Evolutionary conservation across 2,113 vertebrate genomes (phyloP), one percentile per base, ranked within the genome.

Genomic region (Rhabdomys dilectus): DNA sequence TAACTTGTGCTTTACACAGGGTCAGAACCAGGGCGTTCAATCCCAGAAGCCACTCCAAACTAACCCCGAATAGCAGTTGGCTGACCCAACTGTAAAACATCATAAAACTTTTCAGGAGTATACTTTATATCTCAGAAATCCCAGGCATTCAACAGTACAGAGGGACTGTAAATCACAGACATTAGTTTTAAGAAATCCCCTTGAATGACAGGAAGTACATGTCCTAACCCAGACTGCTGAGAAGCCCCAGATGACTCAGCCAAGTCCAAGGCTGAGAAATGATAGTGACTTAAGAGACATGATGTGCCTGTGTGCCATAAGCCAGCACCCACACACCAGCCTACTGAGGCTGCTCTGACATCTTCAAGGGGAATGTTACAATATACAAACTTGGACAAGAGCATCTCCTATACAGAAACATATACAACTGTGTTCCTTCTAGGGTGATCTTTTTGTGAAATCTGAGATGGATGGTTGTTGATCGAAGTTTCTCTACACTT

Each of bases 211-310:
- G 97, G 97, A 98, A 96, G 93, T 97, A 31, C 53, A 89, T 89
- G 96, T 98, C 96, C 97, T 97, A 91, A 97, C 92, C 96, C 75
- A 15, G 24, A 22, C 15, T 95, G 91, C 89, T 70, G 96, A 98
- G 97, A 98, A 98, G 96, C 97, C 98, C 98, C 97, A 39, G 15
- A 88, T 93, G 97, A 96, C 95, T 98, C 97, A 97, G 96, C 85
- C 68, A 16, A 51, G 96, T 82, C 91, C 95, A 93, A 78, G 92
- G 70, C 97, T 96, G 96, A 93, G 94, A 97, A 96, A 91, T 97
- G 97, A 94, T 85, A 13, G 66, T 16, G 36, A 36, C 42, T 45
- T 34, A 16, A 73, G 24, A 66, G 78, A 13, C 80, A 19, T 4
- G 81, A 39, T 64, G 7, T 16, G 53, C 45, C 39, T 11, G 36